Evolutionary conservation across 2,113 vertebrate species (phyloP).

Genomic region (Panthera leo): DNA sequence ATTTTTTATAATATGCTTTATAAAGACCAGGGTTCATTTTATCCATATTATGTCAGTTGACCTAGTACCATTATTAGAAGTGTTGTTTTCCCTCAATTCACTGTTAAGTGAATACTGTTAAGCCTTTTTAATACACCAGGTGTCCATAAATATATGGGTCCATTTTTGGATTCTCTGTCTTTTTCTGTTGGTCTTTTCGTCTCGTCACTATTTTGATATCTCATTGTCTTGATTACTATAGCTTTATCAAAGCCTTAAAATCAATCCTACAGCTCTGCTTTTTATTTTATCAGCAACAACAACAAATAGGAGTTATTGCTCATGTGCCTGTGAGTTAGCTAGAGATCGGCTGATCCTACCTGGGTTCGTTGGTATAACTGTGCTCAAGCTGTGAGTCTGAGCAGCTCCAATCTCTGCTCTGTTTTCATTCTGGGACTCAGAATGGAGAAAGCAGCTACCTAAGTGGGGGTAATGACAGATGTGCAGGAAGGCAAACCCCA

Average conservation of each 20-base stretch:
- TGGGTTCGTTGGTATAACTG: not conserved
- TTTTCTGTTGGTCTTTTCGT: not conserved
- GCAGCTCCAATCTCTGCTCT: not conserved
- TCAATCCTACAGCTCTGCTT: not conserved
- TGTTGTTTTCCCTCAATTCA: not conserved
- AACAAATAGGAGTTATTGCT: not conserved
- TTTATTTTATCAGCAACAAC: not conserved
- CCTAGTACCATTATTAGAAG: not conserved
- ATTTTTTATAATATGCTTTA: not conserved
- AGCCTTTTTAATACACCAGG: not conserved
- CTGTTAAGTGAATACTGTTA: not conserved
- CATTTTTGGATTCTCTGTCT: not conserved
- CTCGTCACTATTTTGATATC: not conserved
- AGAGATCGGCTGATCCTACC: not conserved
- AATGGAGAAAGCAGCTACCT: not conserved
- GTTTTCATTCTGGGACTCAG: not conserved
- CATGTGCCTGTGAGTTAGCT: not conserved
- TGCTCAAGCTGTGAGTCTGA: not conserved
- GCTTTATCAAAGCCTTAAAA: not conserved
- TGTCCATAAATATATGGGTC: not conserved
- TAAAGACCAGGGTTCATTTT: not conserved
- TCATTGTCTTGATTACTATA: not conserved
- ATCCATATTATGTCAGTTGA: not conserved
- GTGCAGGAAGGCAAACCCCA: too few relatives aligned
- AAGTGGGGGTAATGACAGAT: not conserved